Base-by-base conservation (phyloP, 2,113 vertebrate genomes). In the Pelecanoides urinatrix region DNA sequence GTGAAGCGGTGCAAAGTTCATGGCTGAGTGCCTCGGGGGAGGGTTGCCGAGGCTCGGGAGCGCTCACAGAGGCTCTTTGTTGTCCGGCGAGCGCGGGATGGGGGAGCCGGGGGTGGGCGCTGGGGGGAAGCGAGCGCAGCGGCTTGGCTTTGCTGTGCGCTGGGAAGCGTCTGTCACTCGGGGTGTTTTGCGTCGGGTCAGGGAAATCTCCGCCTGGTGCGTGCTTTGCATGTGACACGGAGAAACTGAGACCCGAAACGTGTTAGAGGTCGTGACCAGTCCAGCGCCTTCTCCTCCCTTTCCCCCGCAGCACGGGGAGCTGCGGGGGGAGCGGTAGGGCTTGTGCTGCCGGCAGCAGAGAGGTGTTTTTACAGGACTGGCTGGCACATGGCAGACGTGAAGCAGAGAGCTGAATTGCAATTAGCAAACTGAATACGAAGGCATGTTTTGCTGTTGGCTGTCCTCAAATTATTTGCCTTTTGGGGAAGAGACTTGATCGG, bases 251-350 rank as follows among this genome's bases (percentile, higher is more conserved):
- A 13, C 27, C 55, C 47, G 27, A 3, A 3, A 2, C 18, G 3
- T 1, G 13, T 2, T 23, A 0, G 40, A 19, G 82, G 25, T 1
- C 10, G 68, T 1, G 55, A 12, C 1, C 21, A 1, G 49, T 2
- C 6, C 17, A 0, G 30, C 1, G 42, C 7, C 10, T 40, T 11
- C 27, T 11, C 38, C 34, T 15, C 15, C 21, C 13, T 3, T 12
- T 45, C 7, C 27, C 50, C 55, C 8, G 3, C 10, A 6, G 74
- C 56, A 1, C 14, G 32, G 27, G 2, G 19, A 16, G 38, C 47
- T 1, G 47, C 2, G 1, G 32, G 36, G 38, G 4, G 3, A 7
- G 38, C 13, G 65, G 16, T 7, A 7, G 3, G 32, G 45, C 36
- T 23, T 1, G 52, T 16, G 52, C 59, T 34, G 77, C 18, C 61